phyloP scores from a whole-genome alignment of 2,888 invertebrate genomes.

The Tethea ocularis region DNA sequence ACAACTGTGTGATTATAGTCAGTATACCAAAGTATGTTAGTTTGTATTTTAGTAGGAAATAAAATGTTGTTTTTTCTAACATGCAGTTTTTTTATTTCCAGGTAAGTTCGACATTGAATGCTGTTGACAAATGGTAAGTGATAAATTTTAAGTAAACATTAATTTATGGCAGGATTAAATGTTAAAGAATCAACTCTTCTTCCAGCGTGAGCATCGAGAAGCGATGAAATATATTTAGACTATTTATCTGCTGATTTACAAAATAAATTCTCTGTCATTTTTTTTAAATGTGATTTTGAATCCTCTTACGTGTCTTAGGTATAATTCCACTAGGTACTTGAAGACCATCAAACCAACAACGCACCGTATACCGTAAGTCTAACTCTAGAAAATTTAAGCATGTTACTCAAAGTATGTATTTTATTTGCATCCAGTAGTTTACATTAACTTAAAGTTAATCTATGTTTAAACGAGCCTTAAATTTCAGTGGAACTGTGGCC shows the following conservation, averaged over 20 bases:
- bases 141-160: no score
- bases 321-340: background rate
- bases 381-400: background rate
- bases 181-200: no score
- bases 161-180: no score
- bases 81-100: background rate
- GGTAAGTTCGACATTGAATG: background rate
- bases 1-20: background rate
- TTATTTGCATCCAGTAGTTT: no score
- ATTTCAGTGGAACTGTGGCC: conserved; percentile 22
- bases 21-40: background rate
- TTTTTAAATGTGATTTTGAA: background rate
- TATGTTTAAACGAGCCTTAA: background rate
- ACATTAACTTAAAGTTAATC: background rate
- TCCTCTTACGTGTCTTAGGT: no score
- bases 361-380: background rate
- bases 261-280: background rate
- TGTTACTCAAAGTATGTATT: background rate
- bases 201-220: no score
- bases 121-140: background rate
- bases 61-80: background rate
- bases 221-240: no score
- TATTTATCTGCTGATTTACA: no score
- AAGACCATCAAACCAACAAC: background rate
- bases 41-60: background rate